phyloP scores from a whole-genome alignment of 1,140 invertebrate species.

The Drosophila parabipectinata region DNA sequence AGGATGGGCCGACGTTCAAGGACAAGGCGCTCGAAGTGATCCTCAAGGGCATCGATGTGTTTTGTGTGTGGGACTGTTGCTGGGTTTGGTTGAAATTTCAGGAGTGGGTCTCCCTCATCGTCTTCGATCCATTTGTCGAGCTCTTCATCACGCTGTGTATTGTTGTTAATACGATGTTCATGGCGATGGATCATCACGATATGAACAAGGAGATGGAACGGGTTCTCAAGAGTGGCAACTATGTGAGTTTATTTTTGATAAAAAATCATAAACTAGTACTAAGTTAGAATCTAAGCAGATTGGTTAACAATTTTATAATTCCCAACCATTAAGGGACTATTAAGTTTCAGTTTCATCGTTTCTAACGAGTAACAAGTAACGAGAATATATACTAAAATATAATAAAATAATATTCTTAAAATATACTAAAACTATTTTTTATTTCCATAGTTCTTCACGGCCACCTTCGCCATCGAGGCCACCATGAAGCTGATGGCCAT shows the following conservation, averaged over 20 bases:
- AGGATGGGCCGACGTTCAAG: slow-evolving; percentile 94
- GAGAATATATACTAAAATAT: neutral
- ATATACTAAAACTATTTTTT: neutral
- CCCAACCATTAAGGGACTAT: neutral
- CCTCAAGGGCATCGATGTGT: slow-evolving; percentile 93
- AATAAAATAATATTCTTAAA: neutral
- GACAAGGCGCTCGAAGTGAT: slow-evolving; percentile 91
- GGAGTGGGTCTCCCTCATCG: slow-evolving; percentile 94
- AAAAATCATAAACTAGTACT: neutral
- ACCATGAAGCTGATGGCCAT: slow-evolving; percentile 97
- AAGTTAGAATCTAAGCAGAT: neutral
- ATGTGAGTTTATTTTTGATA: slow-evolving; percentile 88
- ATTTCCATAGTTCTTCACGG: slow-evolving; percentile 95
- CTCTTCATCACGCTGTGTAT: slow-evolving; percentile 99
- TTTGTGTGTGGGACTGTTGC: slow-evolving; percentile 99
- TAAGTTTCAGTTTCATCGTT: neutral
- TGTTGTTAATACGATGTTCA: slow-evolving; percentile 98
- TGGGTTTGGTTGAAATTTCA: slow-evolving; percentile 95
- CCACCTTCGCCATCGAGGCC: slow-evolving; percentile 98
- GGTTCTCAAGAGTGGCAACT: slow-evolving; percentile 96
- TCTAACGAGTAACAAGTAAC: neutral
- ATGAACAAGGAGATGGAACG: slow-evolving; percentile 94
- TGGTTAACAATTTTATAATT: neutral
- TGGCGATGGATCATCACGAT: slow-evolving; percentile 98
- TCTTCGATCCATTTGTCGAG: slow-evolving; percentile 99